A percentile compares a stretch with the other conserved stretches of the same genome.
These are phyloP conservation scores for Cyanocitta stelleri DNA, from an alignment of 2,113 vertebrate genomes.

Conservation along the genomic window DNA sequence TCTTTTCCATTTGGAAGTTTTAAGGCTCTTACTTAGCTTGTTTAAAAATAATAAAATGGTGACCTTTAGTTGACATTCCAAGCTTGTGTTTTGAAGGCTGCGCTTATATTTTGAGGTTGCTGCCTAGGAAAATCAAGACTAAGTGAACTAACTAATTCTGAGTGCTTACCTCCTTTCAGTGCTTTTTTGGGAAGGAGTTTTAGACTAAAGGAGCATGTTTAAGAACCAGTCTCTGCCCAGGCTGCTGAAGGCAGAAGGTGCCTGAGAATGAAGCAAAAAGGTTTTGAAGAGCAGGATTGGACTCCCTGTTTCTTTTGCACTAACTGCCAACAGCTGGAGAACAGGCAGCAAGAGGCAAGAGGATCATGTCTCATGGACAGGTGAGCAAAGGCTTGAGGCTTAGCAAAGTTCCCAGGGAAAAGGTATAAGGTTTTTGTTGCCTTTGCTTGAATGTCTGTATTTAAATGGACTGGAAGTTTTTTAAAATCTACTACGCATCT, in stretches of 20 bases:
- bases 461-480: not conserved
- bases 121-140: not conserved
- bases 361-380: not conserved
- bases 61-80: conserved; percentile 1
- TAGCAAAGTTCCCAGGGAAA: not conserved
- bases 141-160: not conserved
- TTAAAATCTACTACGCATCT: not conserved
- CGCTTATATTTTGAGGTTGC: not conserved
- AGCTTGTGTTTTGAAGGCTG: not conserved
- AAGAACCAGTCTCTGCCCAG: not conserved
- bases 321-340: conserved; percentile 23
- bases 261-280: not conserved
- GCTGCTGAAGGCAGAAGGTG: not conserved
- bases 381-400: not conserved
- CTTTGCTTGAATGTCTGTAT: not conserved
- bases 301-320: not conserved
- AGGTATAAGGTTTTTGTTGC: not conserved
- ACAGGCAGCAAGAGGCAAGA: not conserved
- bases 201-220: not conserved
- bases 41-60: not conserved
- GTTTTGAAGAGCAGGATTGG: not conserved
- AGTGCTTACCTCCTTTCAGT: not conserved
- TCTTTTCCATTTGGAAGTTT: not conserved
- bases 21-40: not conserved
- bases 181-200: not conserved